Percentiles rank a stretch among this genome's conserved stretches.
These are phyloP conservation scores for Eremophila alpestris DNA, from an alignment of 2,797 vertebrate species.

Conservation along the genomic window DNA sequence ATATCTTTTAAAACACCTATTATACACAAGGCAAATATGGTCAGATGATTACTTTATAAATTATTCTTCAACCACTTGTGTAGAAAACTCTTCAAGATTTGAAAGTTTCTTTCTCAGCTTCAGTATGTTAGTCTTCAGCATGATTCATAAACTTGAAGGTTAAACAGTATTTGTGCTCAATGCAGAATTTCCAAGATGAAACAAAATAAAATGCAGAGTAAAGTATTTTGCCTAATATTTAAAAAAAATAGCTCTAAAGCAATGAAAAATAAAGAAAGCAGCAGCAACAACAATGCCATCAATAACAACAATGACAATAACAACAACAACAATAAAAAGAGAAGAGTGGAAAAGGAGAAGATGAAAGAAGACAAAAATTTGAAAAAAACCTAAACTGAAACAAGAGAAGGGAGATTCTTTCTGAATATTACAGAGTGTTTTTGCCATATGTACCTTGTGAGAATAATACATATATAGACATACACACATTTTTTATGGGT, in stretches of 20 bases:
- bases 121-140: background rate
- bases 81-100: background rate
- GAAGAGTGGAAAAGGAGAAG: background rate
- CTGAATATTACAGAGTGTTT: background rate
- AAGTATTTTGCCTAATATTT: background rate
- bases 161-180: background rate
- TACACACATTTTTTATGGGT: background rate
- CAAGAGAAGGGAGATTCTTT: background rate
- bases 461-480: background rate
- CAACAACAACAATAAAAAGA: background rate
- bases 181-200: constrained; percentile 49
- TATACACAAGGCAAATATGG: background rate
- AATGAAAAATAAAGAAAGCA: background rate
- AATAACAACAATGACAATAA: background rate
- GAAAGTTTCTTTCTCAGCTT: background rate
- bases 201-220: background rate
- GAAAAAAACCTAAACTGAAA: background rate
- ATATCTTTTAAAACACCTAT: background rate
- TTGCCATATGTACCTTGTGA: background rate
- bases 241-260: background rate
- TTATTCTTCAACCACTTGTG: background rate
- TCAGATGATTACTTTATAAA: background rate
- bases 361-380: background rate
- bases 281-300: background rate
- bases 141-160: background rate